Evolutionary conservation across 1,140 invertebrate species (phyloP), one percentile per base, ranked within the genome.

Genomic region (Zophobas atratus): DNA sequence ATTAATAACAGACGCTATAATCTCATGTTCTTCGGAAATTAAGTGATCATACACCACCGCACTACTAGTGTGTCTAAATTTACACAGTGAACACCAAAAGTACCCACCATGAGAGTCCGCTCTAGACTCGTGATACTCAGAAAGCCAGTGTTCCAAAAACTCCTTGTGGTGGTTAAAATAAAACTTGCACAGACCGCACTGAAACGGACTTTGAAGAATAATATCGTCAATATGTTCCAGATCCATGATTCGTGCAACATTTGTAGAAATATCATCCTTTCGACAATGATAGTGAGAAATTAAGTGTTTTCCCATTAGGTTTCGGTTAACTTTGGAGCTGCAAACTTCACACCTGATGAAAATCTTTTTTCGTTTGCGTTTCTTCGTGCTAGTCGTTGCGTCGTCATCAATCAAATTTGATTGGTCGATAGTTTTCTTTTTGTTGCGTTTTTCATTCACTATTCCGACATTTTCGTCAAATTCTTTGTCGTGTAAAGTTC

Each of bases 231-330:
- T 95, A 85, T 96, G 94, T 55, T 92, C 90, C 34, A 96, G 87
- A 51, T 96, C 91, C 81, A 94, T 89, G 35, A 88, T 85, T 78
- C 88, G 88, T 46, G 91, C 89, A 36, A 85, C 85, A 32, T 86
- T 85, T 73, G 88, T 88, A 56, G 85, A 86, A n/a, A 88, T 87
- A 75, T 89, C 88, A 76, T 91, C 90, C 82, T 93, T 92, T 81
- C 93, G 89, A 82, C 92, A 94, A 84, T 95, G 94, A 86, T 93
- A 96, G 86, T 93, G 93, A 38, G 94, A 95, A 73, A 96, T 94
- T 70, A 96, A 88, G 87, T 96, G 94, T 84, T 95, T 95, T 71
- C 94, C 94, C 87, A 95, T 92, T 79, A 94, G 86, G 76, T 92
- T 88, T 1, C 89, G 88, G 70, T 89, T 89, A 35, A 95, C 92